Conservation (phyloP, 2,113 vertebrate species). For the Holacanthus passer region DNA sequence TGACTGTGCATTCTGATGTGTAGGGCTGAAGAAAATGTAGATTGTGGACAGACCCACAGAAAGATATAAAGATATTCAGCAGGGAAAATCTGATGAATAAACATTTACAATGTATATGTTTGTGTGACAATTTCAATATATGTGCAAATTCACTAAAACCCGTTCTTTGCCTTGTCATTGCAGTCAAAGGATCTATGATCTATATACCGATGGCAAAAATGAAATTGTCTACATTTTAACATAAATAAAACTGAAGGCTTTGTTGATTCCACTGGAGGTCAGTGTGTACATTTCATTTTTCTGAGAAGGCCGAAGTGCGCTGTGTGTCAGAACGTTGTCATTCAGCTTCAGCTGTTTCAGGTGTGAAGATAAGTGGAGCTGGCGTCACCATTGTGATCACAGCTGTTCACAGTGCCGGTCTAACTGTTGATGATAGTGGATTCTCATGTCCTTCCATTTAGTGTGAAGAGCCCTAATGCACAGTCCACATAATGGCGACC, state of each 20-base stretch:
- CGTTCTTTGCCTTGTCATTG: neutral
- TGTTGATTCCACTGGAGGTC: neutral
- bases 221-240: neutral
- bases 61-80: neutral
- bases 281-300: neutral
- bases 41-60: neutral
- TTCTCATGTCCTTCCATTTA: slow-evolving; percentile 5
- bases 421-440: slow-evolving; percentile 21
- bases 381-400: slow-evolving; percentile 29
- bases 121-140: neutral
- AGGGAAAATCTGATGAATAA: neutral
- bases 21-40: neutral
- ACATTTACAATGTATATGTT: too few species aligned
- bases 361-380: slow-evolving; percentile 6
- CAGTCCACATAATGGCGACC: slow-evolving; percentile 39
- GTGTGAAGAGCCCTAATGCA: slow-evolving; percentile 38
- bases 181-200: too few species aligned
- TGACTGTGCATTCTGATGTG: neutral
- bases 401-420: slow-evolving; percentile 13
- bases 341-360: neutral
- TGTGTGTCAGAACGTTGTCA: neutral
- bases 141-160: neutral
- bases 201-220: neutral
- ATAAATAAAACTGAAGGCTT: neutral
- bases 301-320: neutral